Evolutionary conservation across 2,888 invertebrate genomes (phyloP).

Genomic region (Melanargia galathea): DNA sequence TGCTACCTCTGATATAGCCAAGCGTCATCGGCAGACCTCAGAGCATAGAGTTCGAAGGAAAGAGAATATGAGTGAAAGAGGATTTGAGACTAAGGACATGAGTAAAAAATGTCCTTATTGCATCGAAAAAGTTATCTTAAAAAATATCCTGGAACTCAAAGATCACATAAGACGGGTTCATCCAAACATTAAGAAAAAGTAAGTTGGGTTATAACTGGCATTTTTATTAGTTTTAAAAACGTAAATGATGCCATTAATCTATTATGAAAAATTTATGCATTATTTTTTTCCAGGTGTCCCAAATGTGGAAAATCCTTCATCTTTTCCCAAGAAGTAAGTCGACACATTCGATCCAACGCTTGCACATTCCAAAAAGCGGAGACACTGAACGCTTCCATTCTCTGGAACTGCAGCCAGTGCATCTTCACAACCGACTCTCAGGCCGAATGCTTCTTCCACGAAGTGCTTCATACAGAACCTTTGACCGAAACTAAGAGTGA

Average conservation of each 20-base stretch:
- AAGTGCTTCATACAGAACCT: slow-evolving; percentile 84
- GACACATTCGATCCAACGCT: slow-evolving; percentile 85
- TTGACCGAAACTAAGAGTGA: slow-evolving; percentile 51
- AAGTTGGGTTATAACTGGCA: slow-evolving; percentile 48
- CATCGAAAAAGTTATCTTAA: slow-evolving; percentile 65
- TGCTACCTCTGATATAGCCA: slow-evolving; percentile 82
- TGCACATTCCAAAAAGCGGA: slow-evolving; percentile 71
- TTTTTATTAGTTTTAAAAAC: not conserved
- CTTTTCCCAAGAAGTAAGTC: slow-evolving; percentile 87
- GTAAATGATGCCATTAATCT: not conserved
- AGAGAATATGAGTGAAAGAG: slow-evolving; percentile 64
- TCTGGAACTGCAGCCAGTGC: slow-evolving; percentile 84
- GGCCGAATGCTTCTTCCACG: slow-evolving; percentile 88
- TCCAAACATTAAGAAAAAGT: slow-evolving; percentile 85
- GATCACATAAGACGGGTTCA: slow-evolving; percentile 84
- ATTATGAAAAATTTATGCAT: too few relatives aligned
- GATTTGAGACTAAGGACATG: slow-evolving; percentile 60
- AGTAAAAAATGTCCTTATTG: slow-evolving; percentile 84
- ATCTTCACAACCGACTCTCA: slow-evolving; percentile 84
- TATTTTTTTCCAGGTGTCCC: slow-evolving; percentile 83
- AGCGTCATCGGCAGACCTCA: slow-evolving; percentile 84
- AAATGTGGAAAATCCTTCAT: slow-evolving; percentile 87
- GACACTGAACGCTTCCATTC: slow-evolving; percentile 51
- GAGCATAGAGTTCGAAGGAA: slow-evolving; percentile 84
- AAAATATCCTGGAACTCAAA: slow-evolving; percentile 82